Conservation (phyloP, 2,888 invertebrate genomes). For the Aleiodes testaceus region DNA sequence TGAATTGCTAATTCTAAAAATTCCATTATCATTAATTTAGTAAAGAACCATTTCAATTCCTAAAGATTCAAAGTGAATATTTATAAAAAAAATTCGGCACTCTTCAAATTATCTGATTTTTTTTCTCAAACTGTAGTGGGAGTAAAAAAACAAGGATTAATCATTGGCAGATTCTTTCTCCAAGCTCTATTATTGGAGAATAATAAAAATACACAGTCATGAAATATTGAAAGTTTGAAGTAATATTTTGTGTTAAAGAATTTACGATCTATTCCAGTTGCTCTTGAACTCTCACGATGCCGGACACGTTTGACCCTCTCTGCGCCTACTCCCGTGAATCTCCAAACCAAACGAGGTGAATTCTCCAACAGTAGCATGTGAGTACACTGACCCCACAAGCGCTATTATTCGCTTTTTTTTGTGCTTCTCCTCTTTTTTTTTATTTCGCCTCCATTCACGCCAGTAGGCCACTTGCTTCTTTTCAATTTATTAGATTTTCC, state of each 20-base stretch:
- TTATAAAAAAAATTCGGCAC: too few relatives aligned
- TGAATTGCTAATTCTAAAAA: too few relatives aligned
- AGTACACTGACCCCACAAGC: constrained; percentile 49
- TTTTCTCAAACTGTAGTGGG: too few relatives aligned
- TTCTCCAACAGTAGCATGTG: constrained; percentile 40
- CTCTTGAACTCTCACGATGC: constrained; percentile 48
- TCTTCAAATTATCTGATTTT: too few relatives aligned
- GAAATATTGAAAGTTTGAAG: neutral
- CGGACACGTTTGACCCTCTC: constrained; percentile 59
- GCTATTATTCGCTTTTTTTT: constrained; percentile 17
- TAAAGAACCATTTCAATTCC: too few relatives aligned
- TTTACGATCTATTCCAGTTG: constrained; percentile 3
- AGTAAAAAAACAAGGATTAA: too few relatives aligned
- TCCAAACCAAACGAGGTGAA: constrained; percentile 53
- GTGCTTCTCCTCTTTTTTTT: constrained; percentile 2
- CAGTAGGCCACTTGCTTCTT: neutral
- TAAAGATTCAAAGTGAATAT: too few relatives aligned
- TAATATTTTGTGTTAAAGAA: neutral
- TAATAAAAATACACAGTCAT: too few relatives aligned
- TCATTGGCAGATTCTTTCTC: too few relatives aligned
- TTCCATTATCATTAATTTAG: too few relatives aligned
- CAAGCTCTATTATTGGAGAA: too few relatives aligned
- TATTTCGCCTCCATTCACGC: constrained; percentile 4
- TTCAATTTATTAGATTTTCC: constrained; percentile 21
- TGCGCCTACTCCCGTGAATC: constrained; percentile 55